These are phyloP conservation scores for Enteromius viviparus DNA, from an alignment of 2,797 vertebrate genomes.

Conservation along the genomic window DNA sequence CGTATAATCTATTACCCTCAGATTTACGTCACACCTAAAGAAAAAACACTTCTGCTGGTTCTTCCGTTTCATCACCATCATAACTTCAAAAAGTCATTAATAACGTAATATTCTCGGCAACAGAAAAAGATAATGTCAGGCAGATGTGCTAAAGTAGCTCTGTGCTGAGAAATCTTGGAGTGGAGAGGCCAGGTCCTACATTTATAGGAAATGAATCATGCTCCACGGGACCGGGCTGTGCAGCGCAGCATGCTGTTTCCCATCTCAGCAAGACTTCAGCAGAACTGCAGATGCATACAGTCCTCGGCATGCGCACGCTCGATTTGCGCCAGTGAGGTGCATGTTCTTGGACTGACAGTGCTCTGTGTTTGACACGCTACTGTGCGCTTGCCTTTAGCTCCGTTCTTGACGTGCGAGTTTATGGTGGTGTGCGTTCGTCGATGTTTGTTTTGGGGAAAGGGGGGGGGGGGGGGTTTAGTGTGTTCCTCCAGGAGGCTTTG, in stretches of 20 bases:
- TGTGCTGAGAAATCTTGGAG: constrained; percentile 10
- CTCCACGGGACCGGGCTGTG: constrained; percentile 72
- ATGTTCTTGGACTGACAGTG: constrained; percentile 1
- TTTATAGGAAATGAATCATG: constrained; percentile 77
- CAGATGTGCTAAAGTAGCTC: constrained; percentile 16
- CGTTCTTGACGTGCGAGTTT: background rate
- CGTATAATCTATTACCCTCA: background rate
- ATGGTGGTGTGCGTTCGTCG: constrained; percentile 40
- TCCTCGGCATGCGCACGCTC: background rate
- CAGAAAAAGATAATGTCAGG: background rate
- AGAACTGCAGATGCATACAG: constrained; percentile 63
- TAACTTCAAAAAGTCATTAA: background rate
- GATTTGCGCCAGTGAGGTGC: background rate
- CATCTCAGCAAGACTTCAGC: constrained; percentile 62
- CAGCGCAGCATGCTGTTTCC: constrained; percentile 68
- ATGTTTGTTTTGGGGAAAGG: constrained; percentile 44
- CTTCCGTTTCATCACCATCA: background rate
- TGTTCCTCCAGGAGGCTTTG: constrained; percentile 66
- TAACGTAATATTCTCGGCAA: background rate
- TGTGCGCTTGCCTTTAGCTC: background rate
- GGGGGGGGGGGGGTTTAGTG: constrained; percentile 59
- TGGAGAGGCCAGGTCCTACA: constrained; percentile 1
- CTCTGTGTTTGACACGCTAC: background rate
- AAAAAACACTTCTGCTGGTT: background rate
- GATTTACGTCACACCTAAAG: background rate